phyloP scores from a whole-genome alignment of 2,113 vertebrate genomes.

The Tragelaphus buxtoni region DNA sequence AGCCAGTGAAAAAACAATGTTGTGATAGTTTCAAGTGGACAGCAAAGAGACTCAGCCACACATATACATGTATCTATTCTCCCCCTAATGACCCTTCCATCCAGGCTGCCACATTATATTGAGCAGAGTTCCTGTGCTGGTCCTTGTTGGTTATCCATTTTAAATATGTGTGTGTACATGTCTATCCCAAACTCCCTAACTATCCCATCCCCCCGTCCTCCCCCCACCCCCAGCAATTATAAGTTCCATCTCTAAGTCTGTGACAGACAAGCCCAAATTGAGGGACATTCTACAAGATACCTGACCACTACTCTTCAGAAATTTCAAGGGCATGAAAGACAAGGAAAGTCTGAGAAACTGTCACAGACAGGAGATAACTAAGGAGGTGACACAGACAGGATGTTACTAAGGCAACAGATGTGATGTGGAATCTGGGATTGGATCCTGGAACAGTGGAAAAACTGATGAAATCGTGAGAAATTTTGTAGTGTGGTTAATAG shows the following conservation, averaged over 20 bases:
- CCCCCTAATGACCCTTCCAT: neutral
- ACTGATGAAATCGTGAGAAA: neutral
- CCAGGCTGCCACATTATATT: neutral
- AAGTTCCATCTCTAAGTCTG: neutral
- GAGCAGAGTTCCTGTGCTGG: neutral
- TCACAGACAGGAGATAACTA: neutral
- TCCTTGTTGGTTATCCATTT: neutral
- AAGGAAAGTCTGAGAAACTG: constrained; percentile 11
- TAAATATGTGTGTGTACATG: neutral
- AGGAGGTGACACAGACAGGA: neutral
- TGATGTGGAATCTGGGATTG: neutral
- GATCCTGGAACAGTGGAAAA: neutral
- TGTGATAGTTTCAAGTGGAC: neutral
- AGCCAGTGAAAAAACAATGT: neutral
- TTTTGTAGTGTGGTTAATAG: neutral
- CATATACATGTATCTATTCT: neutral
- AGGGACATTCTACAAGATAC: neutral
- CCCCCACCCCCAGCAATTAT: neutral
- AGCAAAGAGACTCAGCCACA: neutral
- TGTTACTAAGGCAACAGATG: neutral
- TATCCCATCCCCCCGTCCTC: neutral
- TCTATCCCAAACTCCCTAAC: neutral
- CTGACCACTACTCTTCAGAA: neutral
- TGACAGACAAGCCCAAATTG: neutral
- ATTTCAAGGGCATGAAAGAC: neutral